Base-by-base conservation (phyloP, 2,888 invertebrate genomes). In the Lissocephala sabroskyi region DNA sequence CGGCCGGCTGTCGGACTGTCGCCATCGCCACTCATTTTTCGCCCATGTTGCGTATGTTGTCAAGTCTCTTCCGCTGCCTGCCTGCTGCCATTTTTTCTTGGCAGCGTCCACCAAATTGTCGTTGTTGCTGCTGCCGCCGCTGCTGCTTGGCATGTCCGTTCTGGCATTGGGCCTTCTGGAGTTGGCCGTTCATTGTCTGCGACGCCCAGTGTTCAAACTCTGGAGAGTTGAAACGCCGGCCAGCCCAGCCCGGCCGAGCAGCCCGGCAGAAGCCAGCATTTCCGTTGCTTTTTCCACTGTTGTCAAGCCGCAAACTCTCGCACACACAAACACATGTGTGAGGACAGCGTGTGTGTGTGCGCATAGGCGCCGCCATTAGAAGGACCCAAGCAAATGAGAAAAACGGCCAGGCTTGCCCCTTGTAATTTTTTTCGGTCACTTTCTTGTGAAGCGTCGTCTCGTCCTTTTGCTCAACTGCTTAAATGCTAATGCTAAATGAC, bases 41-140 rank as follows among this genome's bases (percentile, higher is more conserved):
- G 71, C 47, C 77, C 56, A 73, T 77, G 71, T 70, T 73, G 77
- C 77, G 73, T 74, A 73, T 77, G 71, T 62, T 73, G 73, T 73
- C 73, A 77, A 73, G 71, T 63, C 62, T 57, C 77, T 77, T 77
- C 77, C 77, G 76, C 36, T 46, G 61, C 43, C 52, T 52, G 63
- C 50, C 47, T 70, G 56, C 46, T 54, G 59, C 44, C 46, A 50
- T 46, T 49, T 59, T 53, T 61, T 65, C 55, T 62, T 75, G 63
- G 56, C 63, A 58, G 46, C 57, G 40, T 46, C 44, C 40, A 61
- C 45, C 50, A 43, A 47, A 58, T 36, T 50, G 48, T 54, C 41
- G 23, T 41, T 56, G 36, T 43, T 55, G 44, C 40, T 54, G 53
- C 37, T 56, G 40, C 26, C 35, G 29, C 49, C 40, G 49, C 53